Base-by-base conservation (phyloP, 2,888 invertebrate genomes). In the Crocallis elinguaria region DNA sequence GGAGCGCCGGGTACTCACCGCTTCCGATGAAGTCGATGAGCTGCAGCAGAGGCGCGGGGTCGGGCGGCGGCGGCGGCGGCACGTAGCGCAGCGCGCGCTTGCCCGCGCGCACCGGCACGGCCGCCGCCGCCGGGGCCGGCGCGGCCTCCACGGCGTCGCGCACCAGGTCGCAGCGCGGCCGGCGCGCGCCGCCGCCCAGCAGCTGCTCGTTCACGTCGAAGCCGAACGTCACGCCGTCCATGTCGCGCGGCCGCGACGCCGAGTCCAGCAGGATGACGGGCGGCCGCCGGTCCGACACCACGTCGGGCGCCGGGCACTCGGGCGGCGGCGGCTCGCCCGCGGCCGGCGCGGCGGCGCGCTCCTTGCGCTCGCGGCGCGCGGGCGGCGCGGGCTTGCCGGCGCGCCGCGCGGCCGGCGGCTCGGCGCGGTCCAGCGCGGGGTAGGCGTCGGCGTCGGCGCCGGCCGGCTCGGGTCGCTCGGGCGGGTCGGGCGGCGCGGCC, bases 151-250 rank as follows among this genome's bases (percentile, higher is more conserved):
- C 50, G 25, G 74, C 75, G 70, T 75, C 79, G 51, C 77, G 76
- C 64, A 83, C 60, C 53, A 81, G 68, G 76, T 81, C 82, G 70
- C 79, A 79, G 61, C 80, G 78, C 57, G 73, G 71, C 14, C 75
- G 72, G 12, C 76, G 73, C 57, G 64, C 60, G 21, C 82, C 84
- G 3, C 88, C 88, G 53, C 92, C 88, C 69, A 95, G 85, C 70
- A 96, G 89, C 78, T 94, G 94, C 82, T 95, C 94, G 84, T 96
- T 95, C 55, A 96, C 89, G 75, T 95, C 96, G 84, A 96, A 96
- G 9, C 96, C 96, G 82, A 97, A 97, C 27, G 96, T 96, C 51
- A 96, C 93, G 70, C 94, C 95, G 73, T 93, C 93, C 83, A 95
- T 93, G 67, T 88, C 88, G 62, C 73, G 92, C 65, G 87, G 78